phyloP scores from a whole-genome alignment of 2,797 vertebrate species.

The Gymnopithys bicolor region DNA sequence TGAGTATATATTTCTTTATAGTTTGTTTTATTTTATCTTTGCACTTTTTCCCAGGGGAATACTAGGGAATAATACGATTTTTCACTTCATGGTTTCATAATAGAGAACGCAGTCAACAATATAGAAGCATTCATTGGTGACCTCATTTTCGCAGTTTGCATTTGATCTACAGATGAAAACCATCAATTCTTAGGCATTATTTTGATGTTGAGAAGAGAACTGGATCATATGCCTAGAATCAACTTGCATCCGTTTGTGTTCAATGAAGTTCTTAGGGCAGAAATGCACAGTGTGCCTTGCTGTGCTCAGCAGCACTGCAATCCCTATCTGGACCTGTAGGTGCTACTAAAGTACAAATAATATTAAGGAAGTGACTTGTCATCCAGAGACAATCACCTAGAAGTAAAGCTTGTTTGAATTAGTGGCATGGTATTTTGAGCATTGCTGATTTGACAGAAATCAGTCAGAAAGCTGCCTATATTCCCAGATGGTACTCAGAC shows the following conservation, averaged over 20 bases:
- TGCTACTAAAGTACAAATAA: constrained; percentile 31
- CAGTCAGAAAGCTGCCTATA: background rate
- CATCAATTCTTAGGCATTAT: background rate
- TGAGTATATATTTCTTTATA: constrained; percentile 66
- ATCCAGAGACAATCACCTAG: background rate
- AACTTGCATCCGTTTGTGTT: background rate
- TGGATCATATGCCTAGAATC: background rate
- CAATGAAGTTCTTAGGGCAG: background rate
- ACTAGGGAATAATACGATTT: background rate
- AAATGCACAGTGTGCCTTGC: background rate
- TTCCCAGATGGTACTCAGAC: background rate
- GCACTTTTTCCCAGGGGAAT: background rate
- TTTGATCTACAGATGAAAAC: background rate
- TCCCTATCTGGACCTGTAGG: constrained; percentile 1
- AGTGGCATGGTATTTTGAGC: background rate
- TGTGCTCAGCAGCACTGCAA: background rate
- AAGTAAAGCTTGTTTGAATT: background rate
- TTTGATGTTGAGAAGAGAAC: background rate
- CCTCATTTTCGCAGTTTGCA: background rate
- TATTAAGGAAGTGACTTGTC: background rate
- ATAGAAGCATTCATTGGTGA: background rate
- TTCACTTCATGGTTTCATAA: background rate
- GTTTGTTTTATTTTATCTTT: background rate
- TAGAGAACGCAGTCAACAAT: background rate
- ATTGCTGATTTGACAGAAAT: background rate